Base-by-base conservation (phyloP, 1,140 invertebrate genomes). In the Branchinecta lindahli region DNA sequence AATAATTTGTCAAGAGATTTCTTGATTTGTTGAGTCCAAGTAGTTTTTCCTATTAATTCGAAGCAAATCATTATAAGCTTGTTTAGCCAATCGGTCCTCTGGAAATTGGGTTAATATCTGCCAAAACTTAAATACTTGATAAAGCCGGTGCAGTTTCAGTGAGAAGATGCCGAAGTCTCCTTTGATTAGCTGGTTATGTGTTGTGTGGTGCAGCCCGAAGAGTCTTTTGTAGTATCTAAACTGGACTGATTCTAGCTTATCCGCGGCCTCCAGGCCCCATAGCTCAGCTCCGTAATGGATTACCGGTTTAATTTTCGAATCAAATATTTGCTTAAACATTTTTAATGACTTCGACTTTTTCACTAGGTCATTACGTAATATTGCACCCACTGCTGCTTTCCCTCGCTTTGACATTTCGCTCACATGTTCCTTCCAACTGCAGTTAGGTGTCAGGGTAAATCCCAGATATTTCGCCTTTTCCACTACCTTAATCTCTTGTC, bases 41-140 rank as follows among this genome's bases (percentile, higher is more conserved):
- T 61, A 61, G 52, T 61, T 61, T n/a, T 61, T 61, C 52, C 52
- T 20, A 61, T 61, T 61, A 61, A 61, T 61, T 61, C 18, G 52
- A 61, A 61, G 52, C 52, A 61, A 61, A 61, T 61, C 52, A 61
- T 61, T 61, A 61, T 61, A 61, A 61, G 52, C 52, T 61, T 61
- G 52, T 61, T 61, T 61, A 61, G 52, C 52, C 52, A 61, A 61
- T 61, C 52, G 52, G 52, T 61, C 52, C 52, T 61, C 52, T 3
- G 52, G 52, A 61, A 61, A 6, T 61, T 61, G 52, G 52, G 52
- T 61, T 61, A 61, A 61, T 61, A 61, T 61, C 52, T 3, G 52
- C 52, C 52, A 61, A 61, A 61, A 61, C 52, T 61, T 20, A 61
- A 61, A 61, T 61, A 61, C 52, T 61, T 61, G 52, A 61, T 61